These are phyloP conservation scores for Ruditapes philippinarum DNA, from an alignment of 1,140 invertebrate genomes.

Conservation along the genomic window DNA sequence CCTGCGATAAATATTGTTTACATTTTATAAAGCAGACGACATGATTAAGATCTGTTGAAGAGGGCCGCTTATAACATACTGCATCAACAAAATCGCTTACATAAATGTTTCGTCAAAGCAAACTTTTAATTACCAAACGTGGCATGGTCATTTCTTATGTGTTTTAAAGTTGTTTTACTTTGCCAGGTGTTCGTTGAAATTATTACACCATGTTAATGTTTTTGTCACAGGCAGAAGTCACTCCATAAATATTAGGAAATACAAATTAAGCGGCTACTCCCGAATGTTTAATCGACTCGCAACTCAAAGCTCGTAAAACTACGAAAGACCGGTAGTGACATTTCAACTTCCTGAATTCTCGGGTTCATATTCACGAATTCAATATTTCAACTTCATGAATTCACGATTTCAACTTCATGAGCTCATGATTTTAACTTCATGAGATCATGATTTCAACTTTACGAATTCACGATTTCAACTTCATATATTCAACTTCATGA, in stretches of 20 bases:
- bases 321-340: too few relatives aligned
- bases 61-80: neutral
- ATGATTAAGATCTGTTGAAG: neutral
- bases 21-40: neutral
- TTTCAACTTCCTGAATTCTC: too few relatives aligned
- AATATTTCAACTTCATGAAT: too few relatives aligned
- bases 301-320: too few relatives aligned
- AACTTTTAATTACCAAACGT: slow-evolving; percentile 7
- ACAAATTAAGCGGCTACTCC: neutral
- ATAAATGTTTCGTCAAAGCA: neutral
- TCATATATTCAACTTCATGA: too few relatives aligned
- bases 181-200: slow-evolving; percentile 29
- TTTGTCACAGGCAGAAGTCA: neutral
- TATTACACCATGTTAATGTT: slow-evolving; percentile 29
- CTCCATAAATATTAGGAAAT: slow-evolving; percentile 4
- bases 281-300: neutral
- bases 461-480: too few relatives aligned
- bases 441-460: too few relatives aligned
- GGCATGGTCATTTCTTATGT: slow-evolving; percentile 42
- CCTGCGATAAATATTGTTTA: neutral
- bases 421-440: too few relatives aligned
- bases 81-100: neutral
- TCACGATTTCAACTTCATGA: too few relatives aligned
- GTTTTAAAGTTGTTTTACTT: slow-evolving; percentile 8
- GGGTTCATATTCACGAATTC: too few relatives aligned